Conservation (phyloP, 2,888 invertebrate species). For the Catocala nupta region DNA sequence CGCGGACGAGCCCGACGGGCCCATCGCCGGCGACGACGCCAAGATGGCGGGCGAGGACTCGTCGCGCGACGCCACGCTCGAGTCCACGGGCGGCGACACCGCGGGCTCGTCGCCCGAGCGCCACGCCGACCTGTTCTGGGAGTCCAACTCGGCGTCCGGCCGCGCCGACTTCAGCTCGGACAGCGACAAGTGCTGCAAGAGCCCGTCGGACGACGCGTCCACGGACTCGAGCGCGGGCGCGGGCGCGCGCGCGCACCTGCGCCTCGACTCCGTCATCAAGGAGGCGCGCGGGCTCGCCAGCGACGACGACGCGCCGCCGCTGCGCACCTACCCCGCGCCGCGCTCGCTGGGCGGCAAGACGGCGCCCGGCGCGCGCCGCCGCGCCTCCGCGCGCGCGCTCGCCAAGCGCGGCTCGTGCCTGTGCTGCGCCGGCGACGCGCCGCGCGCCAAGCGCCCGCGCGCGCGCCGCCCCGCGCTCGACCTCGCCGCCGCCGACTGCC, state of each 20-base stretch:
- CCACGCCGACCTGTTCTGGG: slow-evolving; percentile 80
- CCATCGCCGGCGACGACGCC: slow-evolving; percentile 70
- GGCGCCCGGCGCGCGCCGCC: slow-evolving; percentile 62
- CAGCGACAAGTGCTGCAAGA: slow-evolving; percentile 83
- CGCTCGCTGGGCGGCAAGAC: slow-evolving; percentile 45
- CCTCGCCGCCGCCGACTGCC: slow-evolving; percentile 50
- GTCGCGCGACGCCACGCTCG: slow-evolving; percentile 68
- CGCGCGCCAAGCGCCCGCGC: slow-evolving; percentile 80
- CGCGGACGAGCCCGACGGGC: slow-evolving; percentile 68
- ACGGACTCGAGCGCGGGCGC: slow-evolving; percentile 70
- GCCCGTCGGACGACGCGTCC: slow-evolving; percentile 81
- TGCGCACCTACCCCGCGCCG: slow-evolving; percentile 78
- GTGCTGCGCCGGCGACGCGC: slow-evolving; percentile 88
- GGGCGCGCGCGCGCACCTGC: slow-evolving; percentile 67
- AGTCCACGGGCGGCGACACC: slow-evolving; percentile 67
- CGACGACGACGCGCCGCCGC: slow-evolving; percentile 70
- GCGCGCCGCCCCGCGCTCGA: slow-evolving; percentile 70
- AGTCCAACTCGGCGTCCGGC: slow-evolving; percentile 76
- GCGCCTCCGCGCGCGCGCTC: slow-evolving; percentile 84
- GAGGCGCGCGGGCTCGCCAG: slow-evolving; percentile 72
- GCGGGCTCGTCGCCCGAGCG: slow-evolving; percentile 76
- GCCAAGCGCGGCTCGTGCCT: slow-evolving; percentile 88
- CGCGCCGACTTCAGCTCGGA: slow-evolving; percentile 81
- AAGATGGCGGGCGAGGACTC: slow-evolving; percentile 75
- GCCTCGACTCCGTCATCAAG: slow-evolving; percentile 83